phyloP scores from a whole-genome alignment of 1,140 invertebrate genomes.

The Drosophila serrata region DNA sequence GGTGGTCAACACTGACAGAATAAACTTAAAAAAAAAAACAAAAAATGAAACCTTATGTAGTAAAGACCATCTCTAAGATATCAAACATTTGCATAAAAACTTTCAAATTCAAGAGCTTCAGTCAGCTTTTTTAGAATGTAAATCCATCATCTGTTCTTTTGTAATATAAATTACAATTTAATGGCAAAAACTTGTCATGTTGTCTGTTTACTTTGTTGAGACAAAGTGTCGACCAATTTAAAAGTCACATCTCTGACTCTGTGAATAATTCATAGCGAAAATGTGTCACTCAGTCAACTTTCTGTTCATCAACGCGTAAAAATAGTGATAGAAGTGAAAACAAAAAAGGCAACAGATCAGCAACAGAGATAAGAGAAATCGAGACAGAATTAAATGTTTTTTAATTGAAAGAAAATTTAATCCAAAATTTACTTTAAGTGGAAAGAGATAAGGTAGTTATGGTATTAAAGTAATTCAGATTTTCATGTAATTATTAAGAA shows the following conservation, averaged over 20 bases:
- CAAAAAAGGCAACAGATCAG: background rate
- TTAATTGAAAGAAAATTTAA: background rate
- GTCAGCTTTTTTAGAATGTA: background rate
- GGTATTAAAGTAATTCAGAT: too few species aligned
- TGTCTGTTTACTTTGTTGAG: conserved; percentile 10
- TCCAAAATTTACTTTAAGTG: background rate
- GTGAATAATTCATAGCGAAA: conserved; percentile 33
- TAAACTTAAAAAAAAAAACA: background rate
- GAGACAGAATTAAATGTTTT: background rate
- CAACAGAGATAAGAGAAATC: background rate
- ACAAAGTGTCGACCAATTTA: conserved; percentile 16
- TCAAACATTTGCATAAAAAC: background rate
- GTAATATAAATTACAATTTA: conserved; percentile 1
- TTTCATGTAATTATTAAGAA: background rate
- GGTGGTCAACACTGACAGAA: conserved; percentile 6
- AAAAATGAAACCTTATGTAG: background rate
- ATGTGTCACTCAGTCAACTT: conserved; percentile 22
- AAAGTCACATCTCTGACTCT: conserved; percentile 11
- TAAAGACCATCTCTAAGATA: background rate
- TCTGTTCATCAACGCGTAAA: conserved; percentile 18
- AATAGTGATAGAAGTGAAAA: conserved; percentile 3
- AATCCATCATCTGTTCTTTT: background rate
- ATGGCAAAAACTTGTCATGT: conserved; percentile 4
- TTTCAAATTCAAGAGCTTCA: background rate
- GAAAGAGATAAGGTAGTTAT: too few species aligned